A percentile compares a stretch with the other conserved stretches of the same genome.
Conservation (phyloP, 1,140 invertebrate species). For the Carposina sasakii region DNA sequence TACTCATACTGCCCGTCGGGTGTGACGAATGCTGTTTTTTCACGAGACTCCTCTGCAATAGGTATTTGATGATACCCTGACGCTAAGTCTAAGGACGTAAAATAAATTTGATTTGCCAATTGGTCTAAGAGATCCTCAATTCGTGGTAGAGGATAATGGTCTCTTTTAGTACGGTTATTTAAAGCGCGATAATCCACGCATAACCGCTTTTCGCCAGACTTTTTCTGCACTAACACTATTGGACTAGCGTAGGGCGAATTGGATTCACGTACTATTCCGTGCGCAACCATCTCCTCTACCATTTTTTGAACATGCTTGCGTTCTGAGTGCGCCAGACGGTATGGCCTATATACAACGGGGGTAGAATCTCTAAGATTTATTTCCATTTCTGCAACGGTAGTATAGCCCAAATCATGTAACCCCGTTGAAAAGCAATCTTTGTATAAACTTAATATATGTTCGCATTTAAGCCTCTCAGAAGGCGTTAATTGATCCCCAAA, state of each 20-base stretch:
- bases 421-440: constrained; percentile 23
- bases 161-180: constrained; percentile 53
- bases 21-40: constrained; percentile 1
- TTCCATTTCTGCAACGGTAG: constrained; percentile 14
- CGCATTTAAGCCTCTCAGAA: not conserved
- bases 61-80: constrained; percentile 1
- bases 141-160: constrained; percentile 57
- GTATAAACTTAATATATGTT: constrained; percentile 10
- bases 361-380: constrained; percentile 17
- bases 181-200: constrained; percentile 52
- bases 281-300: constrained; percentile 9
- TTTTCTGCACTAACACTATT: constrained; percentile 25
- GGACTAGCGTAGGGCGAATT: constrained; percentile 22
- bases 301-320: constrained; percentile 15
- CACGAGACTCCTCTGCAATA: not conserved
- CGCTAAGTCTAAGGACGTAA: constrained; percentile 39
- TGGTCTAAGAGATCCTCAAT: constrained; percentile 60
- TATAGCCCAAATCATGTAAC: constrained; percentile 17
- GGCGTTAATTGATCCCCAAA: not conserved
- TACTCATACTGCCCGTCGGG: constrained; percentile 35
- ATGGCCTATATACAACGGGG: constrained; percentile 17
- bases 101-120: constrained; percentile 16
- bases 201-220: constrained; percentile 25
- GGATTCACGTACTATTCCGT: constrained; percentile 12
- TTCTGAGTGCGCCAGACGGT: constrained; percentile 3